Percentiles rank a stretch among this genome's conserved stretches.
phyloP scores from a whole-genome alignment of 1,140 invertebrate species.

The Micrasema minimum region DNA sequence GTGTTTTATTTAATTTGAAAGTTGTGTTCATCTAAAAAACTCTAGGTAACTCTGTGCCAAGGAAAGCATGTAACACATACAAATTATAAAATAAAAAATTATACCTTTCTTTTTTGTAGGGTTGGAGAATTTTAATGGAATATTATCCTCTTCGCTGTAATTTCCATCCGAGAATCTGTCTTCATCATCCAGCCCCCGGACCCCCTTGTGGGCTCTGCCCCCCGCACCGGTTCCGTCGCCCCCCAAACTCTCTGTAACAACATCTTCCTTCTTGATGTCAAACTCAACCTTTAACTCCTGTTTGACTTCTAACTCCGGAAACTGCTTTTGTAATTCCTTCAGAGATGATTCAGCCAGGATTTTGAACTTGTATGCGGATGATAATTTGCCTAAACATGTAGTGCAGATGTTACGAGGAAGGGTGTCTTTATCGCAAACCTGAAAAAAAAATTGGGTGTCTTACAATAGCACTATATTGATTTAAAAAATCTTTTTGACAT shows the following conservation, averaged over 20 bases:
- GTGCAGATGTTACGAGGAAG: slow-evolving; percentile 1
- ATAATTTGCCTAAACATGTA: slow-evolving; percentile 11
- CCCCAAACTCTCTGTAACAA: neutral
- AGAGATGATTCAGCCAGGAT: slow-evolving; percentile 19
- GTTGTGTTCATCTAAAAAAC: too few relatives aligned
- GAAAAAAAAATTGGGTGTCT: slow-evolving; percentile 8
- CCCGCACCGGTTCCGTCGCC: neutral
- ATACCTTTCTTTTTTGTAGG: too few relatives aligned
- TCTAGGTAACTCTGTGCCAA: too few relatives aligned
- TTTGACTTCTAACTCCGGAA: neutral
- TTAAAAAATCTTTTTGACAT: too few relatives aligned
- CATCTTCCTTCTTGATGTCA: slow-evolving; percentile 14
- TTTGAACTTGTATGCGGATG: slow-evolving; percentile 23
- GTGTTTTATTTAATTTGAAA: too few relatives aligned
- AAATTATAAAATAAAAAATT: too few relatives aligned
- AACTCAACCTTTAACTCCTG: neutral
- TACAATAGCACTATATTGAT: too few relatives aligned
- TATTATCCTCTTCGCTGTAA: slow-evolving; percentile 13
- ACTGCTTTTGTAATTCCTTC: slow-evolving; percentile 5
- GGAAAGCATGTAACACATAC: too few relatives aligned
- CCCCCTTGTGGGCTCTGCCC: neutral
- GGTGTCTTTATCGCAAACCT: slow-evolving; percentile 6
- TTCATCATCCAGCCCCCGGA: neutral
- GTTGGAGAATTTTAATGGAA: slow-evolving; percentile 7
- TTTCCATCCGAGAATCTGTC: neutral